Conservation (phyloP, 92 coral and sea anemone species). For the Paragorgia papillata region DNA sequence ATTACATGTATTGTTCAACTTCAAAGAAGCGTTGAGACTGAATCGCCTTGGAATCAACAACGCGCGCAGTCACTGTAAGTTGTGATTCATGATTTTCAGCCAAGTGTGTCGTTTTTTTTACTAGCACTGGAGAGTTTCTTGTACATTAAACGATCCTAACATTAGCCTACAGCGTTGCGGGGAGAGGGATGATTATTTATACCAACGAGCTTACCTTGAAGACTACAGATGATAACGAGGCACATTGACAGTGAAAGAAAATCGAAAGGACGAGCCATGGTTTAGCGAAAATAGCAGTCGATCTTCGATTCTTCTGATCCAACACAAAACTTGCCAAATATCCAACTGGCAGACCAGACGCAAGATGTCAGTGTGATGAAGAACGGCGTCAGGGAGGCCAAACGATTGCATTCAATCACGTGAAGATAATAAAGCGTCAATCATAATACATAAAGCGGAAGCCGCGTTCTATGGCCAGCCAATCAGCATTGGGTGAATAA, state of each 20-base stretch:
- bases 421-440: slow-evolving; percentile 41
- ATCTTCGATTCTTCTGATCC: background rate
- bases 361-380: background rate
- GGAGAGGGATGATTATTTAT: too few relatives aligned
- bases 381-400: background rate
- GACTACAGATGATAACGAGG: background rate
- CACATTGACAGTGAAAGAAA: background rate
- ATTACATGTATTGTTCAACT: too few relatives aligned
- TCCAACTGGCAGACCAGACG: slow-evolving; percentile 7
- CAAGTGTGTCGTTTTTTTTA: too few relatives aligned
- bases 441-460: slow-evolving; percentile 31
- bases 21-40: too few relatives aligned
- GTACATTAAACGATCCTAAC: too few relatives aligned
- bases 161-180: too few relatives aligned
- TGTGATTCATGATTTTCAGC: too few relatives aligned
- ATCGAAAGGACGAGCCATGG: background rate
- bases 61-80: too few relatives aligned
- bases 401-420: background rate
- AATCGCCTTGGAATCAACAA: too few relatives aligned
- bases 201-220: background rate
- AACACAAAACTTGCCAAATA: background rate
- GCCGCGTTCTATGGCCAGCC: slow-evolving; percentile 4
- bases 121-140: too few relatives aligned
- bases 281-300: background rate
- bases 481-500: slow-evolving; percentile 12